Base-by-base conservation (phyloP, 2,888 invertebrate genomes). In the Incurvaria masculella region DNA sequence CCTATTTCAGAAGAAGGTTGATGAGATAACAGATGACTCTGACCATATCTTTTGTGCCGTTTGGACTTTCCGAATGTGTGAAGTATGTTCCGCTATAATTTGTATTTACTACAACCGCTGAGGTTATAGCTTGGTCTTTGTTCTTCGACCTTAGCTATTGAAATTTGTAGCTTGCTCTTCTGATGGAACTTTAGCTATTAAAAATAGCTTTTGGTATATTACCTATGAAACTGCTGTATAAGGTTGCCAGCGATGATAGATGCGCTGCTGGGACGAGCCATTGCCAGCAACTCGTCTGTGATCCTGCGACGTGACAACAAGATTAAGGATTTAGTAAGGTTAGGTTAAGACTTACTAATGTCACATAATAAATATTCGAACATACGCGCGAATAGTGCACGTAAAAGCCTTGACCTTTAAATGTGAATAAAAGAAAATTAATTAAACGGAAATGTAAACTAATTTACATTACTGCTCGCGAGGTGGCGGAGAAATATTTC, bases 201-300 rank as follows among this genome's bases (percentile, higher is more conserved):
- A 23, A 23, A 23, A 23, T 23, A 23, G 23, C 23, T 6, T 23
- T 4, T 23, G 5, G 10, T 23, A 10, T 23, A 23, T 51, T 72
- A 84, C 82, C 85, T 84, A 64, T 87, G 83, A 66, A 94, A 93
- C 67, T 91, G 90, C 58, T 86, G 84, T 56, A 93, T 84, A 56
- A 93, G 81, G 57, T 89, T 85, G 61, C 86, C 85, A 59, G 89
- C 85, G 4, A 87, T 81, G 47, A 94, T 89, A 54, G 82, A 73
- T 21, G 82, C 79, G 38, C 88, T 86, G 65, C 87, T 91, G 49
- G 93, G 92, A 18, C 94, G 85, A 49, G 93, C 88, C 92, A 92
- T 94, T 64, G 94, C 94, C 59, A 94, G 69, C 56, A 94, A 88
- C 62, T 92, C 87, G 56, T 91, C 89, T 5, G 93, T 94, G 56